A percentile compares a stretch with the other conserved stretches of the same genome.
Evolutionary conservation across 2,888 invertebrate genomes (phyloP).

Genomic region (Catocala nupta): DNA sequence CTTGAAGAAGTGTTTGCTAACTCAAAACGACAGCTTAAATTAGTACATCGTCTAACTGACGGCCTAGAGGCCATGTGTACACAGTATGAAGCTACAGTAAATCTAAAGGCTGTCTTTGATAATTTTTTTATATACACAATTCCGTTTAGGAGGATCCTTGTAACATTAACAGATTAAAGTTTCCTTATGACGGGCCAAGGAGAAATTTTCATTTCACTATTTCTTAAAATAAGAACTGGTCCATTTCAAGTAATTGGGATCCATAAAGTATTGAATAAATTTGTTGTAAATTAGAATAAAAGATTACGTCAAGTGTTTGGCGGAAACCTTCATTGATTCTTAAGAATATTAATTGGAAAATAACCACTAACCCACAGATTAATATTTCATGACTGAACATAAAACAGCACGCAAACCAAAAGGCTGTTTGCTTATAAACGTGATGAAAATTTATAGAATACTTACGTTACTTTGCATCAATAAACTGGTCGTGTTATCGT

Average conservation of each 20-base stretch:
- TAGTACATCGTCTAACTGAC: background rate
- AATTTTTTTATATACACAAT: constrained; percentile 46
- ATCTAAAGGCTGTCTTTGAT: constrained; percentile 31
- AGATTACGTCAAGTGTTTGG: constrained; percentile 6
- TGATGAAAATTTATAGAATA: too few relatives aligned
- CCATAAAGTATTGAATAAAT: constrained; percentile 31
- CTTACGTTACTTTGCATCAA: too few relatives aligned
- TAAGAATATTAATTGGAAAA: constrained; percentile 41
- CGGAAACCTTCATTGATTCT: constrained; percentile 19
- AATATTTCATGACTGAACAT: too few relatives aligned
- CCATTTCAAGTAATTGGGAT: constrained; percentile 40
- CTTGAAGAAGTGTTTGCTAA: too few relatives aligned
- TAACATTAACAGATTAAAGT: constrained; percentile 52
- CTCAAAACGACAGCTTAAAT: background rate
- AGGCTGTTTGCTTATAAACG: too few relatives aligned
- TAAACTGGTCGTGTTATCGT: too few relatives aligned
- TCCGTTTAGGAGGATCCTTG: constrained; percentile 33
- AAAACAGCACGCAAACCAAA: too few relatives aligned
- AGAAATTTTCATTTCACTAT: constrained; percentile 50
- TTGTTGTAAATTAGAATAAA: constrained; percentile 19
- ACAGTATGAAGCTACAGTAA: constrained; percentile 11
- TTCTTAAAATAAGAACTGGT: constrained; percentile 50
- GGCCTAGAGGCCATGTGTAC: constrained; percentile 6
- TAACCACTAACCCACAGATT: constrained; percentile 28
- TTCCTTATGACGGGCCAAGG: constrained; percentile 37